Evolutionary conservation across 1,140 invertebrate species (phyloP).

Genomic region (Alviniconcha marisindica): DNA sequence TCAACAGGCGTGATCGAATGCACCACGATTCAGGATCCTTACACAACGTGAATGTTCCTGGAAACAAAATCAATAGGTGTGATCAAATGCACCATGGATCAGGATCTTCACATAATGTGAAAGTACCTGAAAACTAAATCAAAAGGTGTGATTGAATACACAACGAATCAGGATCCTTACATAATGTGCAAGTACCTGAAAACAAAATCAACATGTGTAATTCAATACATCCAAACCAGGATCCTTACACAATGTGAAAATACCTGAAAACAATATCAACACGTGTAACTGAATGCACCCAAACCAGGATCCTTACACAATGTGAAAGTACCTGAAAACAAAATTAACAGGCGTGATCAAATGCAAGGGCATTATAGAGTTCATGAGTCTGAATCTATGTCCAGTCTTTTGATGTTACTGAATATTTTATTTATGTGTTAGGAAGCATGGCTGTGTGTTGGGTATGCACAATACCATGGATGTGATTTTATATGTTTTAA

Average conservation of each 20-base stretch:
- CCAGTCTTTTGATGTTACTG: too few species aligned
- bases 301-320: conserved; percentile 22
- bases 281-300: conserved; percentile 10
- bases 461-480: too few species aligned
- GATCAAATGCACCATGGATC: not conserved
- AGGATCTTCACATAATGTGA: conserved; percentile 13
- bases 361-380: too few species aligned
- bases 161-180: conserved; percentile 25
- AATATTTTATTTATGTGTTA: too few species aligned
- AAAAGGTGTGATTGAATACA: conserved; percentile 8
- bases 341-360: not conserved
- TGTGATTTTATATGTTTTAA: too few species aligned
- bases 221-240: conserved; percentile 16
- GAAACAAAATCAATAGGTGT: not conserved
- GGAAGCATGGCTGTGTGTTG: too few species aligned
- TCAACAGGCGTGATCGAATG: conserved; percentile 19
- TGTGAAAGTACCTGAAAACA: not conserved
- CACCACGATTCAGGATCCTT: conserved; percentile 34
- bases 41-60: conserved; percentile 8
- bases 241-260: conserved; percentile 12
- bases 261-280: not conserved
- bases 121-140: not conserved
- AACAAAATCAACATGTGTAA: not conserved
- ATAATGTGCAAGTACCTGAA: not conserved
- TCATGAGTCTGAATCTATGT: too few species aligned